Evolutionary conservation across 2,888 invertebrate species (phyloP).

Genomic region (Drosophila mimica): DNA sequence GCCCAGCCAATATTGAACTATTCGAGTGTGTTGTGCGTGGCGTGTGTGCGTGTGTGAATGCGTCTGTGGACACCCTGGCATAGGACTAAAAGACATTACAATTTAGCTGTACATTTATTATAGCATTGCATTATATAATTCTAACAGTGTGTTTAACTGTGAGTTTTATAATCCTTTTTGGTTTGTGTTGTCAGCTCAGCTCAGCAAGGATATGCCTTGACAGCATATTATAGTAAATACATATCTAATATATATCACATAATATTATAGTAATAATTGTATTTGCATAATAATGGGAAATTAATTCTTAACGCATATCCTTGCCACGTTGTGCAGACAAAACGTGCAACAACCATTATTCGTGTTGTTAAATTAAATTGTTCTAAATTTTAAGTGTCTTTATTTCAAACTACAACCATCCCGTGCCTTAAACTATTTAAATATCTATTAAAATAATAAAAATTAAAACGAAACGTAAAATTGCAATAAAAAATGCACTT

Average conservation of each 20-base stretch:
- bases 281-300: not conserved
- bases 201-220: constrained; percentile 62
- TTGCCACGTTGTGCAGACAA: constrained; percentile 38
- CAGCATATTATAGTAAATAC: not conserved
- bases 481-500: constrained; percentile 80
- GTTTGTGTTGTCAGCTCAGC: constrained; percentile 7
- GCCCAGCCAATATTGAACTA: constrained; percentile 21
- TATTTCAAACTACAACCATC: constrained; percentile 71
- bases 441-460: constrained; percentile 66
- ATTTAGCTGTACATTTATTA: constrained; percentile 3
- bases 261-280: not conserved
- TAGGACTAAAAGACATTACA: constrained; percentile 23
- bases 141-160: constrained; percentile 51
- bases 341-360: constrained; percentile 35
- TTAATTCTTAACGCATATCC: constrained; percentile 45
- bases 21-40: constrained; percentile 11
- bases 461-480: constrained; percentile 28
- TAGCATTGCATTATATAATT: constrained; percentile 38
- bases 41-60: constrained; percentile 17
- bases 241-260: not conserved
- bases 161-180: constrained; percentile 43
- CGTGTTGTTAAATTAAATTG: constrained; percentile 68
- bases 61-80: constrained; percentile 25
- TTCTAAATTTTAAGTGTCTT: constrained; percentile 85
- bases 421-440: not conserved